Conservation (phyloP, 2,113 vertebrate species). For the Pachypanchax playfairii region DNA sequence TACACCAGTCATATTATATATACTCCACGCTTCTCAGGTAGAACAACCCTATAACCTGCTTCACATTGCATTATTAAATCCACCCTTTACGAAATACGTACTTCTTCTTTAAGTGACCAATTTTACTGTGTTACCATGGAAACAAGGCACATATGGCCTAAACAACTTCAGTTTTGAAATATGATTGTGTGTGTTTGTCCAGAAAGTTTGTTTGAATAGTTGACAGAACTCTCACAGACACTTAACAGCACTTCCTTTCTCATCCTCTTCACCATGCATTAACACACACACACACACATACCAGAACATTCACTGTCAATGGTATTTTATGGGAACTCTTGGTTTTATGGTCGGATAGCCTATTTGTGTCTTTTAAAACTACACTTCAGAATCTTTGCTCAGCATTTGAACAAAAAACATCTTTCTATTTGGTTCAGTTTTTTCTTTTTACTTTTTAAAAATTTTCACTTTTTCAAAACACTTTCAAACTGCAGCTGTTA, state of each 20-base stretch:
- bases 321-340: constrained; percentile 46
- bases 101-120: constrained; percentile 2
- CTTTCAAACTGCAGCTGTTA: no score
- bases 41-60: neutral
- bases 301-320: constrained; percentile 26
- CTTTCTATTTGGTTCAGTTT: no score
- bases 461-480: no score
- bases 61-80: constrained; percentile 1
- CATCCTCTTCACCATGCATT: no score
- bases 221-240: constrained; percentile 44
- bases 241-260: constrained; percentile 57
- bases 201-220: constrained; percentile 38
- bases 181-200: constrained; percentile 11
- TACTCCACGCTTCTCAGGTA: no score
- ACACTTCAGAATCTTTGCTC: constrained; percentile 19
- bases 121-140: constrained; percentile 21
- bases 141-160: constrained; percentile 24
- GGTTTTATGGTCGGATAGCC: constrained; percentile 35
- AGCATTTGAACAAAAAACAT: constrained; percentile 12
- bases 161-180: constrained; percentile 30
- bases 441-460: no score
- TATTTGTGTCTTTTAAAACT: neutral
- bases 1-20: neutral
- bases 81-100: neutral
- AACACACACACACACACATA: constrained; percentile 20